Evolutionary conservation across 2,797 vertebrate genomes (phyloP).

Genomic region (Karalla daura): DNA sequence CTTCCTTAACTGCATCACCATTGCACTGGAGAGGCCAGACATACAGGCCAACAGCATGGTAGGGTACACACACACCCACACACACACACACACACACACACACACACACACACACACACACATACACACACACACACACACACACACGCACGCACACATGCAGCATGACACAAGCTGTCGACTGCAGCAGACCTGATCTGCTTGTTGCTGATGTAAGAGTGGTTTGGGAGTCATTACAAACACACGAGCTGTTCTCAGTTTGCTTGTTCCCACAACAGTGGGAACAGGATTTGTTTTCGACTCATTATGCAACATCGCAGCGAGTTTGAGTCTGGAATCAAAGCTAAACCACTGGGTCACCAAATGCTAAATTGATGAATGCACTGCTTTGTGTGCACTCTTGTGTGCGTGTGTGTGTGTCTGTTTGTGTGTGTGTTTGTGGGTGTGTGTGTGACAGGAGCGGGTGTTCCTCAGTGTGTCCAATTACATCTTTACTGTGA

Average conservation of each 20-base stretch:
- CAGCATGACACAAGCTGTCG: slow-evolving; percentile 8
- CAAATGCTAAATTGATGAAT: slow-evolving; percentile 33
- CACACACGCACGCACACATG: slow-evolving; percentile 1
- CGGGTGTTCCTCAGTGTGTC: slow-evolving; percentile 94
- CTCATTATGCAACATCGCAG: slow-evolving; percentile 47
- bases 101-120: not conserved
- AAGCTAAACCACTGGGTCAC: slow-evolving; percentile 30
- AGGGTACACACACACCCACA: slow-evolving; percentile 39
- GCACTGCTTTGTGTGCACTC: slow-evolving; percentile 14
- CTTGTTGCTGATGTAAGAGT: slow-evolving; percentile 38
- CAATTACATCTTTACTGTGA: slow-evolving; percentile 98
- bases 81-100: not conserved
- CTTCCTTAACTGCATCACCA: slow-evolving; percentile 98
- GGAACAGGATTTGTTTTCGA: slow-evolving; percentile 23
- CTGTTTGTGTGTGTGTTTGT: slow-evolving; percentile 31
- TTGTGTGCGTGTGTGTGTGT: slow-evolving; percentile 1
- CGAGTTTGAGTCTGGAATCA: slow-evolving; percentile 35
- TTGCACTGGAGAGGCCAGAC: slow-evolving; percentile 94
- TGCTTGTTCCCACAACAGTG: slow-evolving; percentile 34
- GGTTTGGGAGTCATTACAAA: slow-evolving; percentile 25
- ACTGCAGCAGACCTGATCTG: slow-evolving; percentile 13
- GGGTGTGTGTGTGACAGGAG: slow-evolving; percentile 89
- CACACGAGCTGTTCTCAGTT: slow-evolving; percentile 20
- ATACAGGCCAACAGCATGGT: slow-evolving; percentile 92
- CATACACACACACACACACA: not conserved